A percentile compares a stretch with the other conserved stretches of the same genome.
Conservation (phyloP, 2,888 invertebrate genomes). For the Plebejus anna region DNA sequence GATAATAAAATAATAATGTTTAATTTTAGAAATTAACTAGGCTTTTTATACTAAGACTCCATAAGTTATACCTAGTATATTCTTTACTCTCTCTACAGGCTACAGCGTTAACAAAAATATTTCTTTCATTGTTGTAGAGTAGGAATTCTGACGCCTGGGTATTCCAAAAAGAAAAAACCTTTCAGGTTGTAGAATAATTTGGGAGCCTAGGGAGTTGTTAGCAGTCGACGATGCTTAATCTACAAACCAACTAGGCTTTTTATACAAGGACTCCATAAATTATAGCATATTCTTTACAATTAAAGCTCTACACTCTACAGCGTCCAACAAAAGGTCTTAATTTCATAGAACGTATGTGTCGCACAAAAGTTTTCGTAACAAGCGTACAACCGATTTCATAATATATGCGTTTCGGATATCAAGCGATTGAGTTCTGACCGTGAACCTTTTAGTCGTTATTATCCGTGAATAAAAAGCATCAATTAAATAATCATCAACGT, state of each 20-base stretch:
- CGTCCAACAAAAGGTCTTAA: slow-evolving; percentile 26
- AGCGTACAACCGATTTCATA: slow-evolving; percentile 55
- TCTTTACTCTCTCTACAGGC: background rate
- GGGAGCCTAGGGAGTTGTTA: too few relatives aligned
- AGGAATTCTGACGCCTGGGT: too few relatives aligned
- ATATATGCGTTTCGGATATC: slow-evolving; percentile 53
- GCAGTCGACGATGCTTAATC: too few relatives aligned
- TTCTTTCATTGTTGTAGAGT: too few relatives aligned
- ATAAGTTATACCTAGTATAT: background rate
- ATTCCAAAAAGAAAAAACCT: too few relatives aligned
- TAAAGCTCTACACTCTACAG: background rate
- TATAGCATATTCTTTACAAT: background rate
- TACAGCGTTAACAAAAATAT: slow-evolving; percentile 5
- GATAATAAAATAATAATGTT: too few relatives aligned
- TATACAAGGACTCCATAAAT: background rate
- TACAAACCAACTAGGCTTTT: background rate
- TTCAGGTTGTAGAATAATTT: too few relatives aligned
- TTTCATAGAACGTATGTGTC: slow-evolving; percentile 22
- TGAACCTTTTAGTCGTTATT: slow-evolving; percentile 60
- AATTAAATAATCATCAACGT: slow-evolving; percentile 13
- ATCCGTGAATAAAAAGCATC: slow-evolving; percentile 44
- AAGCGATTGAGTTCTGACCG: slow-evolving; percentile 64
- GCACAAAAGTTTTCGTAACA: slow-evolving; percentile 50
- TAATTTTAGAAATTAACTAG: too few relatives aligned
- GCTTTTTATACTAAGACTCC: background rate